Percentiles rank a stretch among this genome's conserved stretches.
phyloP scores from a whole-genome alignment of 2,888 invertebrate species.

The Drosophila diplacantha region DNA sequence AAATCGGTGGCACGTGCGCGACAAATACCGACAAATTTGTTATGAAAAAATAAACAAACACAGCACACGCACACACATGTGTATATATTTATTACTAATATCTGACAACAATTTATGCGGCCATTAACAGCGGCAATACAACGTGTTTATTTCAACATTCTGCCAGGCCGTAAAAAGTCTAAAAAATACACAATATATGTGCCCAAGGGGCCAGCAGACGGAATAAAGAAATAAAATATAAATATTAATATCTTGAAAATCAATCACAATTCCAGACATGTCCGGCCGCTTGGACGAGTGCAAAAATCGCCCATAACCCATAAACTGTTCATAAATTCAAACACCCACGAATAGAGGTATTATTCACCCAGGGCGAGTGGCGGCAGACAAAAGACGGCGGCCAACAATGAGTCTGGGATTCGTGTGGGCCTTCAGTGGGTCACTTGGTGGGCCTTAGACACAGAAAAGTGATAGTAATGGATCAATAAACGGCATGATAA shows the following conservation, averaged over 20 bases:
- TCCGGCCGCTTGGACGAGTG: slow-evolving; percentile 40
- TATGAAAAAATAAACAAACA: slow-evolving; percentile 63
- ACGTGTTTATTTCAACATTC: slow-evolving; percentile 69
- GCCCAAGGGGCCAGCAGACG: slow-evolving; percentile 5
- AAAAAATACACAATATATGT: slow-evolving; percentile 13
- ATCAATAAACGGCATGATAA: slow-evolving; percentile 16
- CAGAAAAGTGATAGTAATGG: slow-evolving; percentile 37
- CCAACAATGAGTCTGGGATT: slow-evolving; percentile 25
- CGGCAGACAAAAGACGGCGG: slow-evolving; percentile 26
- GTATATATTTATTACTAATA: slow-evolving; percentile 54
- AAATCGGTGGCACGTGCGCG: slow-evolving; percentile 59
- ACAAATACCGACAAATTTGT: slow-evolving; percentile 41
- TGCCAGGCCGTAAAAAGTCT: slow-evolving; percentile 36
- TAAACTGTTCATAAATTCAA: slow-evolving; percentile 62
- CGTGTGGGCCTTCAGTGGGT: slow-evolving; percentile 40
- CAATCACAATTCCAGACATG: slow-evolving; percentile 69
- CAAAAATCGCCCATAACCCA: slow-evolving; percentile 54
- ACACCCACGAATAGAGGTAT: slow-evolving; percentile 57
- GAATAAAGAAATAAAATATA: slow-evolving; percentile 35
- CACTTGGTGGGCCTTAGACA: slow-evolving; percentile 18
- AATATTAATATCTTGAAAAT: slow-evolving; percentile 63
- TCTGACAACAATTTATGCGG: slow-evolving; percentile 68
- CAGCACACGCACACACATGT: slow-evolving; percentile 1
- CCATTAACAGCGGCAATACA: slow-evolving; percentile 67
- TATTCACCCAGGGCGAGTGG: slow-evolving; percentile 20